Evolutionary conservation across 2,797 vertebrate species (phyloP).

Genomic region (Cyprinella venusta): DNA sequence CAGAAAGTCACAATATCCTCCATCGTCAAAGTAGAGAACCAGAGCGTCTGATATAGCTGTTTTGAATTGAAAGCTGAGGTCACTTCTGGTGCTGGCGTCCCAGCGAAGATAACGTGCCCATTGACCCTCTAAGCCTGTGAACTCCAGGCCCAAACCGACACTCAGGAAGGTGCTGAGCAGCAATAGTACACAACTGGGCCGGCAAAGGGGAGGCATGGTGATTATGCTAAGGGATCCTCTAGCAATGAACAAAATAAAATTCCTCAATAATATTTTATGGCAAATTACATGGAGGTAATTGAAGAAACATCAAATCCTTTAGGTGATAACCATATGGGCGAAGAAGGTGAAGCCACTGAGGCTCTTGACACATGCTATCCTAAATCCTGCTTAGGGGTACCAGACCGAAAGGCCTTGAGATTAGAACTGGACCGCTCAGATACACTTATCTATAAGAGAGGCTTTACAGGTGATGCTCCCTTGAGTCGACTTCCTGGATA

Average conservation of each 20-base stretch:
- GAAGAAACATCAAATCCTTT: slow-evolving; percentile 24
- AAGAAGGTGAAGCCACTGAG: slow-evolving; percentile 26
- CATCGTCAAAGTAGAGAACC: slow-evolving; percentile 94
- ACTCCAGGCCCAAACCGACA: slow-evolving; percentile 88
- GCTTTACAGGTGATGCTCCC: slow-evolving; percentile 62
- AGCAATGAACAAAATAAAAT: slow-evolving; percentile 65
- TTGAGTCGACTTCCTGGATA: slow-evolving; percentile 75
- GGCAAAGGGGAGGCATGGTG: slow-evolving; percentile 78
- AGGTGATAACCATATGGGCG: background rate
- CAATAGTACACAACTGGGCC: slow-evolving; percentile 82
- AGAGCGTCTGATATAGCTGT: slow-evolving; percentile 89
- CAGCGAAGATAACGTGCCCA: slow-evolving; percentile 97
- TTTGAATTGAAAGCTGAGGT: slow-evolving; percentile 96
- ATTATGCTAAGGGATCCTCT: slow-evolving; percentile 66
- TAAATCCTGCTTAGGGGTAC: slow-evolving; percentile 4
- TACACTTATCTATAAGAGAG: slow-evolving; percentile 65
- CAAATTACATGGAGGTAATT: background rate
- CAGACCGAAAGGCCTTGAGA: slow-evolving; percentile 44
- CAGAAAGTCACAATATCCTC: slow-evolving; percentile 94
- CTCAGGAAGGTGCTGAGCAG: slow-evolving; percentile 85
- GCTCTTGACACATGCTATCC: slow-evolving; percentile 1
- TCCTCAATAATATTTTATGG: slow-evolving; percentile 21
- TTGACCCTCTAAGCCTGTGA: slow-evolving; percentile 92
- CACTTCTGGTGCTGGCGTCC: slow-evolving; percentile 93
- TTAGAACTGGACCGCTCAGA: slow-evolving; percentile 51